Percentiles rank a stretch among this genome's conserved stretches.
Evolutionary conservation across 2,888 invertebrate genomes (phyloP).

Genomic region (Drosophila tripunctata): DNA sequence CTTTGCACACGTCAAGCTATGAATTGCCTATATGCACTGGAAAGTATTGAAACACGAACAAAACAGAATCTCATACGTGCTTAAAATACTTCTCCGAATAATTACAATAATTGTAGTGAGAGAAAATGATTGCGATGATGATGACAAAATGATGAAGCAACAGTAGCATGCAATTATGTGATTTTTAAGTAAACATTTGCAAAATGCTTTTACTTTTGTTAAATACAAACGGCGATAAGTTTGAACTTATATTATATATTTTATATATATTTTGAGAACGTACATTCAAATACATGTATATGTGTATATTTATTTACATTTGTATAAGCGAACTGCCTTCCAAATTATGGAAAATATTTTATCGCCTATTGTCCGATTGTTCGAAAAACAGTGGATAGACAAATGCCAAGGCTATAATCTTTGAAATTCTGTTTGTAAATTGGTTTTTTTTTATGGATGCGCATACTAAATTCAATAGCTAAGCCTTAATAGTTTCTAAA

Average conservation of each 20-base stretch:
- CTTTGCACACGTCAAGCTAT: background rate
- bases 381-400: background rate
- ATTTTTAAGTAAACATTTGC: constrained; percentile 26
- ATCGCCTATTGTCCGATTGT: background rate
- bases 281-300: too few species aligned
- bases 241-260: background rate
- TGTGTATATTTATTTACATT: background rate
- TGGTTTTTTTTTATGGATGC: constrained; percentile 2
- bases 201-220: background rate
- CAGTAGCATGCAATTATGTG: constrained; percentile 20
- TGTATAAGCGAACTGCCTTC: background rate
- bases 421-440: constrained; percentile 3
- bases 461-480: background rate
- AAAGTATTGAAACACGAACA: constrained; percentile 5
- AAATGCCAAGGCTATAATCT: background rate
- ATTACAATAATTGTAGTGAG: background rate
- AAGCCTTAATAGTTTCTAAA: background rate
- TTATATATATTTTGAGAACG: background rate
- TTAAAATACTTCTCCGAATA: constrained; percentile 26
- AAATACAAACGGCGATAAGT: background rate
- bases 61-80: constrained; percentile 18
- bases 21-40: background rate
- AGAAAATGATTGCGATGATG: background rate
- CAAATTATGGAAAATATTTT: background rate
- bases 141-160: background rate